Conservation (phyloP, 2,113 vertebrate species). For the Anolis carolinensis region DNA sequence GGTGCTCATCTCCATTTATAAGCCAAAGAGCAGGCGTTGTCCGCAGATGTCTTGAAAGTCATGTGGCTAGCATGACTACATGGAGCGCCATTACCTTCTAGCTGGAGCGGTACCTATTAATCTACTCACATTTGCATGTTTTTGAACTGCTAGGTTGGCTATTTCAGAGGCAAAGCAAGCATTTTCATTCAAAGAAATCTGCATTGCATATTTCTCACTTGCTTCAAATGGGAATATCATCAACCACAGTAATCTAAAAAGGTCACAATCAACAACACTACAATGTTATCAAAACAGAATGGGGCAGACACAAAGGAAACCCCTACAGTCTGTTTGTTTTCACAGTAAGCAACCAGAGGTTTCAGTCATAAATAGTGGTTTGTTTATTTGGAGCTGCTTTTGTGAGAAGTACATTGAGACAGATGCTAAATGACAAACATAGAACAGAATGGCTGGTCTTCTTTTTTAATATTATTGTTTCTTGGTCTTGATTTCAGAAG, state of each 20-base stretch:
- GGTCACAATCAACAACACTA: not conserved
- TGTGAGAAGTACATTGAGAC: slow-evolving; percentile 32
- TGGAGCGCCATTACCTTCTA: too few relatives aligned
- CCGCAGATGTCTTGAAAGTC: too few relatives aligned
- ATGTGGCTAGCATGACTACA: too few relatives aligned
- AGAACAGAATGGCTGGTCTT: not conserved
- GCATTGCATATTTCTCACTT: not conserved
- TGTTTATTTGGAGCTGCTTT: slow-evolving; percentile 42
- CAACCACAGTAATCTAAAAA: slow-evolving; percentile 17
- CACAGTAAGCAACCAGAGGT: slow-evolving; percentile 29
- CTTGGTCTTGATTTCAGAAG: slow-evolving; percentile 43
- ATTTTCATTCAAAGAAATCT: not conserved
- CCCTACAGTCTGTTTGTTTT: slow-evolving; percentile 33
- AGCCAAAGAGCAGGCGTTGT: too few relatives aligned
- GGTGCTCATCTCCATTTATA: too few relatives aligned
- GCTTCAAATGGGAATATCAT: slow-evolving; percentile 1
- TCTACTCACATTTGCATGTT: too few relatives aligned
- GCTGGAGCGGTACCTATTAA: too few relatives aligned
- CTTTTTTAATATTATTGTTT: slow-evolving; percentile 29
- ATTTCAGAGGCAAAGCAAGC: not conserved
- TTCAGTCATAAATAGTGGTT: slow-evolving; percentile 48
- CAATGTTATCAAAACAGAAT: slow-evolving; percentile 29
- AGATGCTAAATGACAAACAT: slow-evolving; percentile 44
- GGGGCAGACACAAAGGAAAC: not conserved
- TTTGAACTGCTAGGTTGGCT: too few relatives aligned